These are phyloP conservation scores for Thereva unica DNA, from an alignment of 2,888 invertebrate species.

Conservation along the genomic window DNA sequence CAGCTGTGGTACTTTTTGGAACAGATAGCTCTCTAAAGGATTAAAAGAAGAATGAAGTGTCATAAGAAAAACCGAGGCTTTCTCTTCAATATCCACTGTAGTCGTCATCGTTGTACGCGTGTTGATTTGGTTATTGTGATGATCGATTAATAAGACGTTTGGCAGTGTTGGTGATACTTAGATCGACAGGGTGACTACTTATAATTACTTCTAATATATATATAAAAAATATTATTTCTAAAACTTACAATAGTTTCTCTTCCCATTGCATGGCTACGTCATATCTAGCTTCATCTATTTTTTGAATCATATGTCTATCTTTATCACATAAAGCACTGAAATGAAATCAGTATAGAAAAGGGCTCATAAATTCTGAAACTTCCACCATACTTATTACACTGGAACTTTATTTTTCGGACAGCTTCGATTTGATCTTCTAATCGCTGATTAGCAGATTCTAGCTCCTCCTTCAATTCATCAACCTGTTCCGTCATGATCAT, in stretches of 20 bases:
- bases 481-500: conserved; percentile 61
- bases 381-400: conserved; percentile 55
- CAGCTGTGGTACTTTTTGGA: too few relatives aligned
- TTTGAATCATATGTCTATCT: conserved; percentile 58
- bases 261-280: conserved; percentile 68
- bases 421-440: conserved; percentile 60
- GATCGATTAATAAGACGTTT: too few relatives aligned
- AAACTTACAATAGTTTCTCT: conserved; percentile 60
- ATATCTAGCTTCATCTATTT: conserved; percentile 61
- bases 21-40: too few relatives aligned
- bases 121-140: too few relatives aligned
- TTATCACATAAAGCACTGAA: conserved; percentile 57
- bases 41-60: too few relatives aligned
- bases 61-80: too few relatives aligned
- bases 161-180: too few relatives aligned
- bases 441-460: conserved; percentile 61
- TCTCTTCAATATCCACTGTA: too few relatives aligned
- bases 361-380: neutral
- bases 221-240: conserved; percentile 2
- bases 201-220: neutral
- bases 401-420: conserved; percentile 57
- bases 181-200: too few relatives aligned
- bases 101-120: too few relatives aligned
- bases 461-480: conserved; percentile 61
- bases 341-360: conserved; percentile 7